Base-by-base conservation (phyloP, 2,113 vertebrate genomes). In the Sceloporus undulatus region DNA sequence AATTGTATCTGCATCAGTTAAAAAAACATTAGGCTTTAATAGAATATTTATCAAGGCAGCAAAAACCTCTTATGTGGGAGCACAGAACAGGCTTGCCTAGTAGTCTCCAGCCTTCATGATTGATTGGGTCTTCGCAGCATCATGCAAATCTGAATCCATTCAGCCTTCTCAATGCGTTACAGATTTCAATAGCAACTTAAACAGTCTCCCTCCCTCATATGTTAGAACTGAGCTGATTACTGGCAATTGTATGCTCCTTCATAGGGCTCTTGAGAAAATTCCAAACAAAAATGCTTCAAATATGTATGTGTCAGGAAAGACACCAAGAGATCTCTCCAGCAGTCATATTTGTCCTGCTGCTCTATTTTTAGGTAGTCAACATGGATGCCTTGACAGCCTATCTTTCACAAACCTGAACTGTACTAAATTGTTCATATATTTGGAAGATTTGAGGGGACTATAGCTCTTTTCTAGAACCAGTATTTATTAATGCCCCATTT, bases 361-460 rank as follows among this genome's bases (percentile, higher is more conserved):
- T 91, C 90, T 11, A 79, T 82, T 85, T 38, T 82, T 92, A 90
- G 89, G 91, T 92, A 92, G 93, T 91, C 91, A 91, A 74, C 56
- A 88, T 11, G 91, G 85, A 92, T 6, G 62, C 91, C 90, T 88
- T 90, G 92, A 90, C 90, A 96, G 93, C 89, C 90, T 85, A 82
- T 95, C 93, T 87, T 5, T 80, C 87, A 88, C 91, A 94, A 92
- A 89, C 91, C 92, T 94, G 93, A 94, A 96, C 73, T 80, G 56
- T 42, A 89, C 83, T 86, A 82, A 82, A 68, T 90, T 76, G 89
- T 90, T 18, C 94, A 71, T 0, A 0, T 2, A 52, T 0, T 74
- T 54, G 38, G 76, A 76, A 19, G n/a, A 11, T 7, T n/a, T 66
- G 76, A 77, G 6, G 86, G 89, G 88, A 42, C 86, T 84, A 68